Percentiles rank a stretch among this genome's conserved stretches.
These are phyloP conservation scores for Drosophila lini DNA, from an alignment of 1,140 invertebrate species.

Conservation along the genomic window DNA sequence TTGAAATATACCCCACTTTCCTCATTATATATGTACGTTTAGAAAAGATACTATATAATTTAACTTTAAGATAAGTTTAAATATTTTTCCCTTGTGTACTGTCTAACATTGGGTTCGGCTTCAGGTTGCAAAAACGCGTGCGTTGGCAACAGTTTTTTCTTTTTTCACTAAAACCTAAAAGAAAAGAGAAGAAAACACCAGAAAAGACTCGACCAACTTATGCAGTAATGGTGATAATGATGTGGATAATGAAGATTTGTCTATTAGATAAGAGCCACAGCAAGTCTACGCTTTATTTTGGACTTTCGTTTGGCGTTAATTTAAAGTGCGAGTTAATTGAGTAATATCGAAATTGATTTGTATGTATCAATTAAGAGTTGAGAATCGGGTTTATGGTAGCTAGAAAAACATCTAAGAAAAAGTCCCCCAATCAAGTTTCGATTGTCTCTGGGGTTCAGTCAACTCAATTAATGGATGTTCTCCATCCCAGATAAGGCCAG, in stretches of 20 bases:
- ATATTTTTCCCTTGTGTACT: not conserved
- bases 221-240: slow-evolving; percentile 36
- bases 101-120: slow-evolving; percentile 44
- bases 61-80: not conserved
- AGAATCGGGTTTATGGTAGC: not conserved
- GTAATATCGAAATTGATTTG: slow-evolving; percentile 3
- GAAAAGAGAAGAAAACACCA: slow-evolving; percentile 17
- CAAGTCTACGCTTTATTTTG: slow-evolving; percentile 15
- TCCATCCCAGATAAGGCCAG: slow-evolving; percentile 10
- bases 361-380: not conserved
- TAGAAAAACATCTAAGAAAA: not conserved
- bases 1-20: too few species aligned
- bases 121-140: slow-evolving; percentile 58
- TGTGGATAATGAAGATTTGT: slow-evolving; percentile 29
- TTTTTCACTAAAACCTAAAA: slow-evolving; percentile 24
- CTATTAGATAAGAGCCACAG: slow-evolving; percentile 49
- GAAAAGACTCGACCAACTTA: slow-evolving; percentile 31
- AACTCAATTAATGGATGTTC: slow-evolving; percentile 27
- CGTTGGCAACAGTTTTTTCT: slow-evolving; percentile 32
- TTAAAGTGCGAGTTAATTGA: slow-evolving; percentile 9
- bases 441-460: slow-evolving; percentile 1
- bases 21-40: too few species aligned
- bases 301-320: slow-evolving; percentile 22
- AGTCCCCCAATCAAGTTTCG: not conserved
- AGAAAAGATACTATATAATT: not conserved